Conservation (phyloP, 2,113 vertebrate species). For the Hymenochirus boettgeri region DNA sequence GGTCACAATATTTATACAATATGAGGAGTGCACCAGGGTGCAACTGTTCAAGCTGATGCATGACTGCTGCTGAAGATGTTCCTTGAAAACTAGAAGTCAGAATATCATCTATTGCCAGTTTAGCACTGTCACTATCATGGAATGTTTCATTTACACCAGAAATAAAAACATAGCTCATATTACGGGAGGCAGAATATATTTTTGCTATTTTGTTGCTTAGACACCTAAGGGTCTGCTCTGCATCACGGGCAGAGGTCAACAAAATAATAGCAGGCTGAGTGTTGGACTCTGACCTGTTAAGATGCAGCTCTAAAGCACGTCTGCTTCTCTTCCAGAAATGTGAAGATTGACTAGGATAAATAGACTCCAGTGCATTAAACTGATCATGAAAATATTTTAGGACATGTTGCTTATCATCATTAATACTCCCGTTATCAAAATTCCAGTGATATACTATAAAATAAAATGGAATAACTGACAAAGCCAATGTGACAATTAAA, state of each 20-base stretch:
- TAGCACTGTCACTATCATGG: constrained; percentile 74
- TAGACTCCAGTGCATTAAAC: constrained; percentile 56
- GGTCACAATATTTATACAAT: constrained; percentile 97
- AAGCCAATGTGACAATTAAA: no score
- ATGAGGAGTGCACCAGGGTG: constrained; percentile 87
- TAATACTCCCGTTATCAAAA: no score
- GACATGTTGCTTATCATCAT: constrained; percentile 13
- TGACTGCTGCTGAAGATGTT: constrained; percentile 76
- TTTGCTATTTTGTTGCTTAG: constrained; percentile 73
- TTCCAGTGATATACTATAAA: no score
- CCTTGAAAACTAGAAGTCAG: constrained; percentile 69
- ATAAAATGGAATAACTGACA: no score
- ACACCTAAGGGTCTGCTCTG: constrained; percentile 73
- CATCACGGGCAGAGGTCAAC: constrained; percentile 72
- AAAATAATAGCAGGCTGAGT: constrained; percentile 81
- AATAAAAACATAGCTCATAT: constrained; percentile 68
- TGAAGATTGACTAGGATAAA: constrained; percentile 72
- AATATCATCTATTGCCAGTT: constrained; percentile 73
- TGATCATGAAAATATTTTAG: constrained; percentile 55
- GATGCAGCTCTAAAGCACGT: constrained; percentile 68
- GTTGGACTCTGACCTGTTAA: constrained; percentile 60
- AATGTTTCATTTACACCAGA: constrained; percentile 63
- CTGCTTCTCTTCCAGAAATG: constrained; percentile 75
- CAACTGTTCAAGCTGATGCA: constrained; percentile 82
- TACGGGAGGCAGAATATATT: constrained; percentile 70